These are phyloP conservation scores for Tillus elongatus DNA, from an alignment of 2,888 invertebrate genomes.

Conservation along the genomic window DNA sequence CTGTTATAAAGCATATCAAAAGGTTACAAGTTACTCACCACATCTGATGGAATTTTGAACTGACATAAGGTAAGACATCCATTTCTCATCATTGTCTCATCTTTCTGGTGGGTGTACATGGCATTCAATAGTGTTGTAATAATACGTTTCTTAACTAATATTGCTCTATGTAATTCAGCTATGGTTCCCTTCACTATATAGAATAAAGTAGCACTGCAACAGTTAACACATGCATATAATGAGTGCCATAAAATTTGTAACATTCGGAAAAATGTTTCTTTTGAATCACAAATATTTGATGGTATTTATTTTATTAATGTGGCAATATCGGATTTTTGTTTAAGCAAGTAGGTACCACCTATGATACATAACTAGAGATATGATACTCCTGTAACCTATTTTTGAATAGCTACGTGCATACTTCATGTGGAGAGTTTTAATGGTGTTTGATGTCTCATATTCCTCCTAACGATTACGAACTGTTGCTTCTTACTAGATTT, in stretches of 20 bases:
- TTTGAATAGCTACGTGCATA: no score
- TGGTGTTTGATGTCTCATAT: no score
- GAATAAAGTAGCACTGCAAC: slow-evolving; percentile 78
- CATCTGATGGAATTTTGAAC: slow-evolving; percentile 90
- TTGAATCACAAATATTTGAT: not conserved
- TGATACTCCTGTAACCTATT: no score
- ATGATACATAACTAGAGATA: no score
- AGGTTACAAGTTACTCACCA: slow-evolving; percentile 62
- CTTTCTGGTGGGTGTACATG: slow-evolving; percentile 76
- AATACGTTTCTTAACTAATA: slow-evolving; percentile 66
- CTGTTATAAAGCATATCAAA: no score
- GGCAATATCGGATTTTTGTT: no score
- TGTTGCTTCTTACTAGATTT: no score
- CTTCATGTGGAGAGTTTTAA: no score
- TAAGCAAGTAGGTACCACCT: no score
- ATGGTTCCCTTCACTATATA: slow-evolving; percentile 87
- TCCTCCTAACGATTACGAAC: no score
- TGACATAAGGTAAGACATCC: slow-evolving; percentile 91
- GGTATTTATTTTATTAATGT: no score
- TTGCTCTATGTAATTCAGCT: slow-evolving; percentile 53
- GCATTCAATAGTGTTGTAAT: slow-evolving; percentile 77
- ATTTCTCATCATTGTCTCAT: slow-evolving; percentile 92
- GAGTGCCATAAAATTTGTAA: not conserved
- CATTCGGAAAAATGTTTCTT: not conserved
- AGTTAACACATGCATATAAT: slow-evolving; percentile 26